A percentile compares a stretch with the other conserved stretches of the same genome.
Conservation (phyloP, 2,888 invertebrate genomes). For the Augochlorella aurata region DNA sequence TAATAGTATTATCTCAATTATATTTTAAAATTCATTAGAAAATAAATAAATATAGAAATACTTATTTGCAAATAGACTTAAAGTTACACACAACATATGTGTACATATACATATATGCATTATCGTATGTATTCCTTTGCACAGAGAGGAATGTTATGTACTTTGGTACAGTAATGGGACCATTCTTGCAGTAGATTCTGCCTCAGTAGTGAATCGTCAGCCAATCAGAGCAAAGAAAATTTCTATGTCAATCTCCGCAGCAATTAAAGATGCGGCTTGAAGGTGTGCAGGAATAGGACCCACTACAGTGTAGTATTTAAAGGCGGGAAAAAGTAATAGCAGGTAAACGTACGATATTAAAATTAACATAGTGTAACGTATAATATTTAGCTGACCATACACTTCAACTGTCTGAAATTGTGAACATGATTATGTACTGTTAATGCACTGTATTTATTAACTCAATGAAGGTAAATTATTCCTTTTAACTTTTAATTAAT, state of each 20-base stretch:
- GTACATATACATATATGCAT: not conserved
- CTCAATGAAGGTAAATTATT: not conserved
- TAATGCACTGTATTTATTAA: not conserved
- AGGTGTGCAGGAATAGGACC: too few species aligned
- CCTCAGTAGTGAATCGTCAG: too few species aligned
- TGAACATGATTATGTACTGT: not conserved
- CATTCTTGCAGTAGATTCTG: too few species aligned
- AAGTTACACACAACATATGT: too few species aligned
- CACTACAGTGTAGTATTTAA: not conserved
- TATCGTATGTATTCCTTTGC: not conserved
- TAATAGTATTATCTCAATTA: not conserved
- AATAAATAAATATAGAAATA: not conserved
- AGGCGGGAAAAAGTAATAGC: slow-evolving; percentile 23
- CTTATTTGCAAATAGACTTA: not conserved
- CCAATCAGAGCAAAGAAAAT: not conserved
- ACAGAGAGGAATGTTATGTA: not conserved
- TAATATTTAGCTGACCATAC: not conserved
- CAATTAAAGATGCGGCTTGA: too few species aligned
- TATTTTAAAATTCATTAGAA: not conserved
- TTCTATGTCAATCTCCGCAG: too few species aligned
- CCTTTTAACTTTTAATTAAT: not conserved
- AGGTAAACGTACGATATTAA: not conserved
- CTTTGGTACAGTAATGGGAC: too few species aligned
- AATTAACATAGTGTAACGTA: not conserved
- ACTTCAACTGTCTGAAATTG: not conserved